phyloP scores from a whole-genome alignment of 2,888 invertebrate genomes.

The Azorinus chamasolen region DNA sequence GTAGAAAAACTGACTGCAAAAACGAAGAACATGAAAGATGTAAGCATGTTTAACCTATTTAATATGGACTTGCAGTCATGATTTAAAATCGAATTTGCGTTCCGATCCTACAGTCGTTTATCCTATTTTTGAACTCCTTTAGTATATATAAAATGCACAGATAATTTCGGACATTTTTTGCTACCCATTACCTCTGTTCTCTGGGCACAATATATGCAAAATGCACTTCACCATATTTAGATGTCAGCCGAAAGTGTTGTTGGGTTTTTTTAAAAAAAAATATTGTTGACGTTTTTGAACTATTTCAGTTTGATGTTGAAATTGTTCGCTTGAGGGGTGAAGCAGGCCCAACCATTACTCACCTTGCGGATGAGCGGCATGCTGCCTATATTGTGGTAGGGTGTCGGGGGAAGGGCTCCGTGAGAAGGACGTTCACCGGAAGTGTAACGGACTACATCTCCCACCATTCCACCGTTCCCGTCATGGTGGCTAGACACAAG shows the following conservation, averaged over 20 bases:
- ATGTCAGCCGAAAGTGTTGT: too few species aligned
- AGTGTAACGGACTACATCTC: constrained; percentile 58
- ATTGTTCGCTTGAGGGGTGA: constrained; percentile 46
- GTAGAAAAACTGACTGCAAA: constrained; percentile 34
- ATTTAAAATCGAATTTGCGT: too few species aligned
- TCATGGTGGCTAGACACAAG: constrained; percentile 51
- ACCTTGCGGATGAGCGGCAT: constrained; percentile 41
- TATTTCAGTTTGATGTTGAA: constrained; percentile 68
- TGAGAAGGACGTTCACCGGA: constrained; percentile 56
- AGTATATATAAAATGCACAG: too few species aligned
- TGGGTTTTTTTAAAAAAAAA: too few species aligned
- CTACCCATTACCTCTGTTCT: too few species aligned
- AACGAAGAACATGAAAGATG: constrained; percentile 17
- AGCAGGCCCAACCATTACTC: constrained; percentile 44
- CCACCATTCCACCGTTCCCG: constrained; percentile 50
- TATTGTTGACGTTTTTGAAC: constrained; percentile 4
- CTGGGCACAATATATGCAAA: too few species aligned
- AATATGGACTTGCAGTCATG: too few species aligned
- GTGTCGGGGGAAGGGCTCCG: constrained; percentile 53
- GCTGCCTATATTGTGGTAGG: constrained; percentile 56
- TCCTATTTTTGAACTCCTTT: too few species aligned
- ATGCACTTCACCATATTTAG: too few species aligned
- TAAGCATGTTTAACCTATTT: too few species aligned
- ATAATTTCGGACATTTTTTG: too few species aligned
- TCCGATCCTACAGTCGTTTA: too few species aligned